Evolutionary conservation across 2,888 invertebrate genomes (phyloP).

Genomic region (Smittia aterrima): DNA sequence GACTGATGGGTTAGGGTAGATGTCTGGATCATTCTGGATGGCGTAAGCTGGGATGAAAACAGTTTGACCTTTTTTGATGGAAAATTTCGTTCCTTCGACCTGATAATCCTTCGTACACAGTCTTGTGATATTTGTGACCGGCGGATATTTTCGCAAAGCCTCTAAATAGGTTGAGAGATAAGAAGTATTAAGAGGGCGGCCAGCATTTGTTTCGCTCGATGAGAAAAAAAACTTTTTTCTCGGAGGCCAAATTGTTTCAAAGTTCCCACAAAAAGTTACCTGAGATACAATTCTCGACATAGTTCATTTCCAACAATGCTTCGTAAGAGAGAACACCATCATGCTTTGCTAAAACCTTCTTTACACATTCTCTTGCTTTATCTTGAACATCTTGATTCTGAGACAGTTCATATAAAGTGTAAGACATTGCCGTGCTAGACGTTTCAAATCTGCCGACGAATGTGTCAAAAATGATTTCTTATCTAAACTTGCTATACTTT

Average conservation of each 20-base stretch:
- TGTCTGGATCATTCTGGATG: conserved; percentile 27
- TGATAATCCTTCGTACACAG: conserved; percentile 20
- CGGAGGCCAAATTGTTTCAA: no score
- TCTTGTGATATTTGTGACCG: conserved; percentile 5
- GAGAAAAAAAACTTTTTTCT: neutral
- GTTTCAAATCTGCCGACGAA: conserved; percentile 12
- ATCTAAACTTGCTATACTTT: neutral
- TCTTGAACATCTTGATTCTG: conserved; percentile 8
- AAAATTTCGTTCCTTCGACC: conserved; percentile 18
- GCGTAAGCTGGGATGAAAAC: conserved; percentile 36
- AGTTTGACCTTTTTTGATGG: conserved; percentile 41
- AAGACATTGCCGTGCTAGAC: conserved; percentile 3
- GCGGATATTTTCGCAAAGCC: conserved; percentile 43
- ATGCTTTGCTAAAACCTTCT: conserved; percentile 5
- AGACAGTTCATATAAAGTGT: neutral
- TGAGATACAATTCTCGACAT: conserved; percentile 2
- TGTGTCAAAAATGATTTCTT: conserved; percentile 8
- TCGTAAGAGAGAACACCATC: conserved; percentile 25
- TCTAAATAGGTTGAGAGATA: conserved; percentile 26
- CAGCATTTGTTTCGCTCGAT: no score
- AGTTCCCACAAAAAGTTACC: neutral
- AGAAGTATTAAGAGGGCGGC: neutral
- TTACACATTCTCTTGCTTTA: conserved; percentile 14
- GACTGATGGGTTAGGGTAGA: conserved; percentile 27
- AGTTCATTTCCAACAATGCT: conserved; percentile 20